phyloP scores from a whole-genome alignment of 2,113 vertebrate species.

The Etia nguti region DNA sequence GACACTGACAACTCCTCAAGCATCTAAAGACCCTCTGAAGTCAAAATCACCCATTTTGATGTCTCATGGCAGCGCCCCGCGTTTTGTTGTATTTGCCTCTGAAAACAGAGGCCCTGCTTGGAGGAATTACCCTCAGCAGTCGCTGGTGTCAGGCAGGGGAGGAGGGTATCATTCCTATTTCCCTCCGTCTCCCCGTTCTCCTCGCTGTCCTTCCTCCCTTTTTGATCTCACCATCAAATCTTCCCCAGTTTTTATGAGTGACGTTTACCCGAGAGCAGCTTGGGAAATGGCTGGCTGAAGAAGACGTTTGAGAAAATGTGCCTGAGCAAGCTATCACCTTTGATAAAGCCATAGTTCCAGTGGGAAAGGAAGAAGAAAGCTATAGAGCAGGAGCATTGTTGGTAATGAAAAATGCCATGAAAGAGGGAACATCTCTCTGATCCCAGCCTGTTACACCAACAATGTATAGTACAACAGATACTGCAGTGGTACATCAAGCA shows the following conservation, averaged over 20 bases:
- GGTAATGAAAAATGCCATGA: conserved; percentile 60
- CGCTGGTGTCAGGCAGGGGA: conserved; percentile 31
- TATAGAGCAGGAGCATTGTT: conserved; percentile 49
- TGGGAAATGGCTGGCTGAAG: conserved; percentile 58
- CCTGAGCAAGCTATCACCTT: conserved; percentile 72
- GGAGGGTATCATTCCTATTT: conserved; percentile 28
- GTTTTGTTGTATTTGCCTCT: conserved; percentile 72
- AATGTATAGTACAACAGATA: conserved; percentile 43
- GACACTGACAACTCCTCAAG: conserved; percentile 62
- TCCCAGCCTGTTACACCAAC: conserved; percentile 57
- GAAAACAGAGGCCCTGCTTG: conserved; percentile 54
- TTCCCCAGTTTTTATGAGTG: conserved; percentile 60
- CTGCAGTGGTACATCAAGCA: conserved; percentile 41
- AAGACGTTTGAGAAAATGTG: conserved; percentile 71
- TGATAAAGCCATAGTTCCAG: conserved; percentile 63
- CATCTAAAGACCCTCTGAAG: conserved; percentile 74
- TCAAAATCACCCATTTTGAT: conserved; percentile 69
- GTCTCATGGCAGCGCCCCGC: conserved; percentile 50
- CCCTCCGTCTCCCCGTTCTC: background rate
- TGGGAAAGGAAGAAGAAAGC: conserved; percentile 61
- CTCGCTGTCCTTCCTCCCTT: conserved; percentile 58
- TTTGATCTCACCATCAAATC: conserved; percentile 77
- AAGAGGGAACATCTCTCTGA: conserved; percentile 47
- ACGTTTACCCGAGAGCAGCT: conserved; percentile 62
- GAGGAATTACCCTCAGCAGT: conserved; percentile 63